A percentile compares a stretch with the other conserved stretches of the same genome.
Evolutionary conservation across 2,797 vertebrate genomes (phyloP).

Genomic region (Takifugu ocellatus): DNA sequence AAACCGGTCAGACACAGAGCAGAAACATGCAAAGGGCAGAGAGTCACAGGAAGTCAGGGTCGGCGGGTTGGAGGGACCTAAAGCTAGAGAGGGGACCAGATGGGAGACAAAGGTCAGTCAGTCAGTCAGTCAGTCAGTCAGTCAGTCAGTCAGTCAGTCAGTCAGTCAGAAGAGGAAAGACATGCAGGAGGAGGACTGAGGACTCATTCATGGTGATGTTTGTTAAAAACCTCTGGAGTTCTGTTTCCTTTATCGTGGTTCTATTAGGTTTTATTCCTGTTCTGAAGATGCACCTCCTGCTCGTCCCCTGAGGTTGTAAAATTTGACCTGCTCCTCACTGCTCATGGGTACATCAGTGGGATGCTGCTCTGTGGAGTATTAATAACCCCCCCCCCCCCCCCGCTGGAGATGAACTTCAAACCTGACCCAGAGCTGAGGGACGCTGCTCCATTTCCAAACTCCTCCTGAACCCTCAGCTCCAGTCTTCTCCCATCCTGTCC

Average conservation of each 20-base stretch:
- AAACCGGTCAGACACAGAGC: conserved; percentile 29
- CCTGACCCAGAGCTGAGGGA: too few species aligned
- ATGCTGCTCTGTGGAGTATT: too few species aligned
- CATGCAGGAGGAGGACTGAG: background rate
- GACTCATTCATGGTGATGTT: conserved; percentile 50
- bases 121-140: conserved; percentile 7
- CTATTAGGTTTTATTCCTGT: conserved; percentile 18
- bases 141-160: conserved; percentile 2
- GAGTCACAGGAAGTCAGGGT: conserved; percentile 19
- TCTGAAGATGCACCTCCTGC: too few species aligned
- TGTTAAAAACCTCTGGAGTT: conserved; percentile 53
- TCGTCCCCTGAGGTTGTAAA: too few species aligned
- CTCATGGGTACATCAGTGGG: too few species aligned
- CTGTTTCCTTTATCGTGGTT: conserved; percentile 40
- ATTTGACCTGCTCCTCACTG: too few species aligned
- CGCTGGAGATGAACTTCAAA: too few species aligned
- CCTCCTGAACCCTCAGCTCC: too few species aligned
- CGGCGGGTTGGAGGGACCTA: conserved; percentile 5
- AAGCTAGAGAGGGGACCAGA: background rate
- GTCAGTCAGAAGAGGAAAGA: conserved; percentile 5
- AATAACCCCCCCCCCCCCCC: too few species aligned
- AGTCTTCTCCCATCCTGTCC: too few species aligned
- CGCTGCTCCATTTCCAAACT: too few species aligned
- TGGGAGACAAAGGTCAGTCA: conserved; percentile 13
- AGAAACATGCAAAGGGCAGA: conserved; percentile 40